Base-by-base conservation (phyloP, 2,888 invertebrate genomes). In the Antitype chi region DNA sequence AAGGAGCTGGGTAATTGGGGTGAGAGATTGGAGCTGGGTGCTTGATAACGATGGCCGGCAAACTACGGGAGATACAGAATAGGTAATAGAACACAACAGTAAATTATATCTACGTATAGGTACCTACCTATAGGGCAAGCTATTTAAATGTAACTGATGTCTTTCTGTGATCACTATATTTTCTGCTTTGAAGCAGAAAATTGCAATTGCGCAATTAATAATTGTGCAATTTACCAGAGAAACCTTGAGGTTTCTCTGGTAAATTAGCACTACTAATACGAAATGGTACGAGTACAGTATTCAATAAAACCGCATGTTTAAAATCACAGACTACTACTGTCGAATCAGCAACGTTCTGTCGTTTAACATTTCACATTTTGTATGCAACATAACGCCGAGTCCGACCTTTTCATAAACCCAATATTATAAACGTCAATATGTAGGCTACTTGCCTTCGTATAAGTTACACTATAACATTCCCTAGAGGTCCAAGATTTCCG, bases 1-100 rank as follows among this genome's bases (percentile, higher is more conserved):
- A 86, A 87, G 85, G 87, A 84, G 84, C 79, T 80, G 74, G 81
- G 85, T 87, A 87, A 89, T 89, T 87, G 88, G 87, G 85, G 69
- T 83, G 84, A 81, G 86, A 84, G 85, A 87, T 89, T 86, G 85
- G 81, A 76, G 78, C 81, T 82, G 76, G 87, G 68, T 76, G 71
- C 78, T 80, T 81, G 85, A 80, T 87, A 87, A 85, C 77, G 81
- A 82, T 81, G 77, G 70, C 28, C 64, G 74, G 78, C 68, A 76
- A 76, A 77, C 78, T 87, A 74, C 67, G 66, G 32, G 32, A 66
- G 76, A 76, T 66, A 67, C 62, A 70, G 70, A 74, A 78, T 75
- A 83, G 69, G 70, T 64, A 79, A 78, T 70, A 73, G 60, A 76
- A 60, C 52, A 57, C 43, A 64, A 68, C 68, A 74, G 74, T 80